Conservation (phyloP, 2,113 vertebrate species). For the Arothron firmamentum region DNA sequence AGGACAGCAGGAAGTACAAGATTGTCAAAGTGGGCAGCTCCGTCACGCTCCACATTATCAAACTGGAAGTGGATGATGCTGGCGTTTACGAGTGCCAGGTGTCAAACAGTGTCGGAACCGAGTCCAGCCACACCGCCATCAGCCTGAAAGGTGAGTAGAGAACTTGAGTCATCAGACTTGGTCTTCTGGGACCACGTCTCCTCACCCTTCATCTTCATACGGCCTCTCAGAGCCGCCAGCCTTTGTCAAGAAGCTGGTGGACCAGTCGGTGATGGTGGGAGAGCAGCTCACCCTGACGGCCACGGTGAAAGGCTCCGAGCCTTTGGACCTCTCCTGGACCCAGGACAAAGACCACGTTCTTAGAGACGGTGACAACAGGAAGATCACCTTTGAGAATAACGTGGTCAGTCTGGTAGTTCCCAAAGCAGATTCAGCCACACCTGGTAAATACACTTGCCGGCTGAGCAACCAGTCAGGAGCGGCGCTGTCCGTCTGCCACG, state of each 20-base stretch:
- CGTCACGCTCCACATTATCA: slow-evolving; percentile 83
- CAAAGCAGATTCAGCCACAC: slow-evolving; percentile 72
- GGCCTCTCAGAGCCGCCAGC: slow-evolving; percentile 83
- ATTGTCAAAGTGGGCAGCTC: slow-evolving; percentile 83
- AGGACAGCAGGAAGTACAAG: slow-evolving; percentile 90
- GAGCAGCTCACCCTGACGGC: slow-evolving; percentile 83
- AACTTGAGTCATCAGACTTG: neutral
- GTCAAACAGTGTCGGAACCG: slow-evolving; percentile 86
- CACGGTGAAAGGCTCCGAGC: slow-evolving; percentile 84
- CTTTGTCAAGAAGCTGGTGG: slow-evolving; percentile 85
- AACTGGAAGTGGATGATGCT: slow-evolving; percentile 81
- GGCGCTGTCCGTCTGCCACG: slow-evolving; percentile 82
- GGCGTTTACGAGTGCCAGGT: slow-evolving; percentile 90
- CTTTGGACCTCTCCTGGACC: slow-evolving; percentile 88
- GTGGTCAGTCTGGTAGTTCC: slow-evolving; percentile 80
- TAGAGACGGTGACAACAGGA: slow-evolving; percentile 87
- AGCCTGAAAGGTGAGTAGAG: slow-evolving; percentile 86
- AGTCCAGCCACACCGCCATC: slow-evolving; percentile 76
- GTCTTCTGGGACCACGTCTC: neutral
- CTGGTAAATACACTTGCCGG: slow-evolving; percentile 88
- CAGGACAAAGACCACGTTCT: slow-evolving; percentile 91
- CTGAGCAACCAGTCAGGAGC: slow-evolving; percentile 87
- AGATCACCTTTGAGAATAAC: slow-evolving; percentile 83
- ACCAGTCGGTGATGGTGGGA: slow-evolving; percentile 79
- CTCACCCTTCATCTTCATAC: slow-evolving; percentile 69